Evolutionary conservation across 1,140 invertebrate species (phyloP), one percentile per base, ranked within the genome.

Genomic region (Drosophila suzukii): DNA sequence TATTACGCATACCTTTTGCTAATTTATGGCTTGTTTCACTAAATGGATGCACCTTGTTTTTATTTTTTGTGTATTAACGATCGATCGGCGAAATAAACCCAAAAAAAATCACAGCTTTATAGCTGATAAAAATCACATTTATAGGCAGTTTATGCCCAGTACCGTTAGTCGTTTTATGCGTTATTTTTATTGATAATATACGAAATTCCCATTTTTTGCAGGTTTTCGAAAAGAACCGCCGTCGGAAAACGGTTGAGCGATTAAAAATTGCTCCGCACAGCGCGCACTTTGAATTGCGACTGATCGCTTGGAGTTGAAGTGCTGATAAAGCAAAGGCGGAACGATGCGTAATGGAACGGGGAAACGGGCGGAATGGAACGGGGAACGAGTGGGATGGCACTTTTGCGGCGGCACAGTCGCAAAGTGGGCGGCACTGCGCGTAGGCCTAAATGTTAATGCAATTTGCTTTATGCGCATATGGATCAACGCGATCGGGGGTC

Each of bases 361-460:
- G 51, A 15, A 47, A n/a, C 24, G 20, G 34, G 17, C 15, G 55
- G 49, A 75, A 56, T 54, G 70, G 53, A 57, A 44, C 30, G 38
- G 38, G 13, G 54, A 38, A 53, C 41, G 39, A 49, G 12, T 17
- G 39, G 36, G 15, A 34, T 50, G 36, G 53, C 46, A 30, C 15
- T 10, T 6, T 34, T 11, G 44, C 39, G 34, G 50, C 43, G 43
- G 49, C 53, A 55, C 61, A 54, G 65, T 30, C 54, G 47, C 44
- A 32, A 78, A 75, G 68, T 82, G 79, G 79, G 80, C 70, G 79
- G 51, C 15, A 27, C 56, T 44, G 56, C 75, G 43, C 41, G 70
- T 80, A 80, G 77, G 62, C 77, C 61, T 50, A 68, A 74, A 74
- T 74, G 70, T 43, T 39, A 74, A 44, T 65, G 51, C 73, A 77